Evolutionary conservation across 2,113 vertebrate genomes (phyloP), one percentile per base, ranked within the genome.

Genomic region (Apteryx mantelli): DNA sequence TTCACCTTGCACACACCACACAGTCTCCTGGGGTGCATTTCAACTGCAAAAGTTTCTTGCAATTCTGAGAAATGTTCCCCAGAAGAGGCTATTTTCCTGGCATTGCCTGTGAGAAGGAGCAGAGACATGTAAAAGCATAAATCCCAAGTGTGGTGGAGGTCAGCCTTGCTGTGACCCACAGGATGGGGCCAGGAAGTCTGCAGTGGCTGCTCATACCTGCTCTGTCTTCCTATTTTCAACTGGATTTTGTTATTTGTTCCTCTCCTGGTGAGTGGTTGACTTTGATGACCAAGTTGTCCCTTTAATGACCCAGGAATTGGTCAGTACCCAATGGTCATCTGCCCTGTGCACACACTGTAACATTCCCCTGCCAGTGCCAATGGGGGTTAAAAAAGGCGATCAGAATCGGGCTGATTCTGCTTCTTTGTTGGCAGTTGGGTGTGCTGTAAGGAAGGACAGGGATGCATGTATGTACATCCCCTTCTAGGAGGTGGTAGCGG

Each of bases 221-320:
- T 77, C 40, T 44, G 40, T 66, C 53, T 77, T 89, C 58, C 53
- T 86, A 20, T 78, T 88, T 88, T 68, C 40, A 61, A 32, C 70
- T 86, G 89, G n/a, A 21, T 86, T 86, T 80, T 46, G 46, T 85
- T 87, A 81, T 83, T 83, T 83, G 13, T 78, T 93, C 75, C 42
- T 95, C 13, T 28, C 16, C 19, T 77, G 14, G 24, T 44, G 46
- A 28, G 36, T 55, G 46, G 36, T 28, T 89, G 58, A 58, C 34
- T 86, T 69, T 77, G 44, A 25, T 52, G 53, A 42, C 53, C 2
- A 3, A 77, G 40, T n/a, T 89, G 40, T 89, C 68, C 40, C 32
- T 93, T 82, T 63, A 81, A 50, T 63, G 40, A 65, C 36, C 40
- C 9, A 74, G 28, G 26, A 70, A 32, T 61, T 6, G 22, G 14